A percentile compares a stretch with the other conserved stretches of the same genome.
Conservation (phyloP, 2,797 vertebrate species). For the Glossophaga mutica region DNA sequence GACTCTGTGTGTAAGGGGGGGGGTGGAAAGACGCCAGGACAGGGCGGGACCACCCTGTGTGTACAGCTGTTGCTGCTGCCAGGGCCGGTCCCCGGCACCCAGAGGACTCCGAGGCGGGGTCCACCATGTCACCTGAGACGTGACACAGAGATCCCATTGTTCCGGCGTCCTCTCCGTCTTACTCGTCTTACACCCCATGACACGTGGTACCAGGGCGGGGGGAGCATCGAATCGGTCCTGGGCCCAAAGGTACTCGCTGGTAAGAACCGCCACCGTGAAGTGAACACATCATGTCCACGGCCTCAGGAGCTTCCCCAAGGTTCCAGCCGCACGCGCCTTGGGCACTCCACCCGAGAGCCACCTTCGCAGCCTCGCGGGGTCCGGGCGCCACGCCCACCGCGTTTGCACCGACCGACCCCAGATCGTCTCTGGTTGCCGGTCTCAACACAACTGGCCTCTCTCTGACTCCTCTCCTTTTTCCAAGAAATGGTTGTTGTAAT, state of each 20-base stretch:
- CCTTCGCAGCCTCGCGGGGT: too few species aligned
- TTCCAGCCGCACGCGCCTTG: neutral
- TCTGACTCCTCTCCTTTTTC: neutral
- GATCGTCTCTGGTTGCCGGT: neutral
- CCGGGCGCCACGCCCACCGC: too few species aligned
- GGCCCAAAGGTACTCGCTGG: neutral
- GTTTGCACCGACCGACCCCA: too few species aligned
- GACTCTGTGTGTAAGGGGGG: neutral
- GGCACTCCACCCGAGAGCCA: too few species aligned
- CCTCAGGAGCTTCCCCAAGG: neutral
- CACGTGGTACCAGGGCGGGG: accelerated
- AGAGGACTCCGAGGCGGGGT: neutral
- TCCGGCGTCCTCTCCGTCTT: neutral
- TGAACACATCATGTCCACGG: too few species aligned
- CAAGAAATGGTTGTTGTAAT: neutral
- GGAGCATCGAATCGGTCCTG: neutral
- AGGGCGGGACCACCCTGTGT: neutral
- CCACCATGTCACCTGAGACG: neutral
- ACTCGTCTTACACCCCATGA: neutral
- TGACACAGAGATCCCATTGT: neutral
- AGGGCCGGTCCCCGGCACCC: neutral
- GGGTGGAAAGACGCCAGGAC: neutral
- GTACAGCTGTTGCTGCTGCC: too few species aligned
- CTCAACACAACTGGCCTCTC: neutral
- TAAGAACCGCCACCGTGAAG: neutral